phyloP scores from a whole-genome alignment of 2,113 vertebrate genomes.

The Sapayoa aenigma region DNA sequence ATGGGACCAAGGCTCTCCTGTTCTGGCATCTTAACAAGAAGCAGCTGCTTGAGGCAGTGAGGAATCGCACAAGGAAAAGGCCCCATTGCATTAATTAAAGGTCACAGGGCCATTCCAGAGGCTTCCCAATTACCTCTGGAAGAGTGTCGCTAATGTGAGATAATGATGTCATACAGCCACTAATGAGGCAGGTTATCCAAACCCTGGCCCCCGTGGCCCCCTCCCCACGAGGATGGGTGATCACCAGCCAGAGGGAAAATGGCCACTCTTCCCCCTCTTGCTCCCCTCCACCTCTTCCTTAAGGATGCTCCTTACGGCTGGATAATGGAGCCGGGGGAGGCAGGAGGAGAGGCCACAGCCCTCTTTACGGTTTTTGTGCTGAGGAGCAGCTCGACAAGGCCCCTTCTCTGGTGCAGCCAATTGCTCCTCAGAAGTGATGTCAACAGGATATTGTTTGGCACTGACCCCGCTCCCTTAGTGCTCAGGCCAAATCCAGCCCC shows the following conservation, averaged over 20 bases:
- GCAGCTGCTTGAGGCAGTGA: slow-evolving; percentile 39
- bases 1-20: neutral
- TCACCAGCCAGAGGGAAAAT: neutral
- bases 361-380: neutral
- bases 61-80: slow-evolving; percentile 11
- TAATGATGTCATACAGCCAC: slow-evolving; percentile 68
- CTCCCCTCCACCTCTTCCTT: neutral
- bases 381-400: neutral
- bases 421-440: slow-evolving; percentile 61
- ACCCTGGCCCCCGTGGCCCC: neutral
- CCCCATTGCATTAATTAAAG: slow-evolving; percentile 57
- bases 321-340: neutral
- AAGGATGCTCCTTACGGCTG: neutral
- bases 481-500: slow-evolving; percentile 73
- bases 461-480: slow-evolving; percentile 71
- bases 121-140: slow-evolving; percentile 65
- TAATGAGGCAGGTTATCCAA: slow-evolving; percentile 64
- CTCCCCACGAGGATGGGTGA: neutral
- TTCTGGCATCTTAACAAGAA: slow-evolving; percentile 66
- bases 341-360: neutral
- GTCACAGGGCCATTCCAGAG: slow-evolving; percentile 58
- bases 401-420: neutral
- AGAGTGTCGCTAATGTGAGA: slow-evolving; percentile 69
- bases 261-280: neutral
- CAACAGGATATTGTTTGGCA: slow-evolving; percentile 70